phyloP scores from a whole-genome alignment of 2,888 invertebrate species.

The Nymphalis polychloros region DNA sequence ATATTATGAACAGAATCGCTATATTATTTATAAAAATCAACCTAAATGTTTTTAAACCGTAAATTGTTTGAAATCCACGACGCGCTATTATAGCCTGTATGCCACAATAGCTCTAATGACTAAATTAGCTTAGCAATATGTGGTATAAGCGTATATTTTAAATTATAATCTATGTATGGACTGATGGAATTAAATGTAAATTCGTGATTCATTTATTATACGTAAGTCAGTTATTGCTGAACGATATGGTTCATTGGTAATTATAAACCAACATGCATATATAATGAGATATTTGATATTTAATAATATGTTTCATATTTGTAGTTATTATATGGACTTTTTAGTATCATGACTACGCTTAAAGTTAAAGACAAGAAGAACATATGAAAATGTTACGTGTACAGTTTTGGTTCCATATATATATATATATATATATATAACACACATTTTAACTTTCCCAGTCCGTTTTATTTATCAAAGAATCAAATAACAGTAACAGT shows the following conservation, averaged over 20 bases:
- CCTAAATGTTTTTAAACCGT: conserved; percentile 14
- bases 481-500: too few relatives aligned
- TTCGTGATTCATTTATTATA: conserved; percentile 69
- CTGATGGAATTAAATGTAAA: conserved; percentile 40
- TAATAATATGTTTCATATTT: background rate
- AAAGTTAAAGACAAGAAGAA: too few relatives aligned
- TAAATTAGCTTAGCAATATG: background rate
- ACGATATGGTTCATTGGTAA: conserved; percentile 56
- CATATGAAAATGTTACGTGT: too few relatives aligned
- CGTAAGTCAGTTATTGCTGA: conserved; percentile 56
- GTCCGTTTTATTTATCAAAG: too few relatives aligned
- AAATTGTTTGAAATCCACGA: background rate
- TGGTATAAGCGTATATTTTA: conserved; percentile 52
- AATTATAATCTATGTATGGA: conserved; percentile 13
- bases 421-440: too few relatives aligned
- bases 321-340: too few relatives aligned
- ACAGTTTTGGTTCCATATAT: too few relatives aligned
- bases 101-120: background rate
- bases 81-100: background rate
- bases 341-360: too few relatives aligned
- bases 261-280: conserved; percentile 61
- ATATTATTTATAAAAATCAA: background rate
- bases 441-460: too few relatives aligned
- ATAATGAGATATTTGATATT: conserved; percentile 44
- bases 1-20: too few relatives aligned